Evolutionary conservation across 2,797 vertebrate species (phyloP), one percentile per base, ranked within the genome.

Genomic region (Acanthopagrus latus): DNA sequence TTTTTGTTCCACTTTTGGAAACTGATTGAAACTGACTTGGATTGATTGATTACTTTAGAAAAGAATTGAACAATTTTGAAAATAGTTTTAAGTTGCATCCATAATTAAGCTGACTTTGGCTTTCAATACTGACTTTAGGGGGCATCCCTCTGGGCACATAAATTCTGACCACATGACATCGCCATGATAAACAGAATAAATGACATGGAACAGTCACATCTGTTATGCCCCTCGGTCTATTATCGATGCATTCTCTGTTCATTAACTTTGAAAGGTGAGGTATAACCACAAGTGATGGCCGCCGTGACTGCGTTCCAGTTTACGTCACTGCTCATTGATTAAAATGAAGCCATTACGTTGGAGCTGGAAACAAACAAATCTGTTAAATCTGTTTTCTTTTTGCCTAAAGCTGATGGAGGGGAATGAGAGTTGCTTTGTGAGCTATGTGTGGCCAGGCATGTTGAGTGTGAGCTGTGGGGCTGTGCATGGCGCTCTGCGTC

Each of bases 191-290:
- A 67, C 55, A 13, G 46, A 75, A 55, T 75, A 78, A 90, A 85
- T 72, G 71, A 83, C 76, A 87, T 66, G 64, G 62, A 88, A 78
- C 71, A 33, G 47, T 68, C 81, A 23, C 87, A 82, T 87, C 80
- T 86, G 79, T 74, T 76, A 27, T 51, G 64, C 73, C 50, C 50
- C 43, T 68, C 44, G 14, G 73, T 25, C 4, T 51, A 71, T 78
- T 86, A 78, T 82, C 66, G 59, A 81, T 83, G 57, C 69, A 33
- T 81, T 29, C 58, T 44, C 58, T 44, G 64, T 71, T 87, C 78
- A 83, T 91, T 84, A 78, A 76, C 85, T 90, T 79, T 86, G 83
- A 88, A 86, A 85, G 80, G 71, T 81, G 66, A 55, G 76, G 41
- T 48, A 33, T 71, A 71, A 81, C 67, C 51, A 81, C 52, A 71